phyloP scores from a whole-genome alignment of 2,113 vertebrate species.

The Oostethus manadensis region DNA sequence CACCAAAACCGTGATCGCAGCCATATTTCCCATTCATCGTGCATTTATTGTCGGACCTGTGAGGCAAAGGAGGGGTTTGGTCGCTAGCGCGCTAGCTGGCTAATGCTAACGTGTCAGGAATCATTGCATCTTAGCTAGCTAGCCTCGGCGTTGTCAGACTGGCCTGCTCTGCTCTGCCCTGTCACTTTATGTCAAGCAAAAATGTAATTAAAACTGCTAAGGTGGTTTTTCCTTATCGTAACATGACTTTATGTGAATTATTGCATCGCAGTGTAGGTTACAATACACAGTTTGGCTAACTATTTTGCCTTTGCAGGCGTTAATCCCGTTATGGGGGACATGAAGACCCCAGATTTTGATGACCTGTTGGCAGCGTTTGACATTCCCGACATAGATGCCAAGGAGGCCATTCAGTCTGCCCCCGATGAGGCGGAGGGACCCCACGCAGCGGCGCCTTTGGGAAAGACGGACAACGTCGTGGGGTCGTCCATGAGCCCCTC shows the following conservation, averaged over 20 bases:
- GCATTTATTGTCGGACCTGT: constrained; percentile 8
- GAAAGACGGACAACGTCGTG: constrained; percentile 58
- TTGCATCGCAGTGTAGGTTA: no score
- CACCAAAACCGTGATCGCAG: background rate
- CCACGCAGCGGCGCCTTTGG: constrained; percentile 59
- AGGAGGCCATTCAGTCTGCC: constrained; percentile 86
- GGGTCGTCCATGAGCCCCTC: constrained; percentile 60
- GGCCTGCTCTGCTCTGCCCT: no score
- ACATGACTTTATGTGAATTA: no score
- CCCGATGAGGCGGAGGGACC: constrained; percentile 78
- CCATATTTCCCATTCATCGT: constrained; percentile 29
- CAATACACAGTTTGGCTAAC: no score
- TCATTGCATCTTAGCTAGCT: no score
- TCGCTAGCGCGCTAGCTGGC: constrained; percentile 46
- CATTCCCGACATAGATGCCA: constrained; percentile 91
- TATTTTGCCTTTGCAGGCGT: constrained; percentile 54
- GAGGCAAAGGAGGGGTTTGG: constrained; percentile 25
- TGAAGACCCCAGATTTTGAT: constrained; percentile 95
- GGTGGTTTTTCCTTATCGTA: no score
- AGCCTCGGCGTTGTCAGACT: no score
- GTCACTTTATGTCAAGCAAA: no score
- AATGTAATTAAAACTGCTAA: no score
- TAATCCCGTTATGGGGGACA: constrained; percentile 86
- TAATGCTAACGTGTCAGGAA: constrained; percentile 23
- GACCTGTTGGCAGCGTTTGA: constrained; percentile 94